Conservation (phyloP, 1,140 invertebrate genomes). For the Papilio dardanus region DNA sequence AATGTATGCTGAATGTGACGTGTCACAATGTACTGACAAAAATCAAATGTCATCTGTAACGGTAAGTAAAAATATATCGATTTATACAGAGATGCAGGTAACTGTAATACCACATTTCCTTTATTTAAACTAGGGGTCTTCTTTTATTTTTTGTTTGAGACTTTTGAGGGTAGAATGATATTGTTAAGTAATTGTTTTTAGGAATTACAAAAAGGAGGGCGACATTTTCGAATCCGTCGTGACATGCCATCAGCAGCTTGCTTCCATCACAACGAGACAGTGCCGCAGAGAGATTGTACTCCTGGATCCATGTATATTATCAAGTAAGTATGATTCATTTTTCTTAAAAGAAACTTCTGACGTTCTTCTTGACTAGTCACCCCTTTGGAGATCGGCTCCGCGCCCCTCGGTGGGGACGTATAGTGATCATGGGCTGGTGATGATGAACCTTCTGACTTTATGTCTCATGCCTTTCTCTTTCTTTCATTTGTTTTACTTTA, state of each 20-base stretch:
- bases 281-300: slow-evolving; percentile 52
- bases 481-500: background rate
- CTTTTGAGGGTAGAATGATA: background rate
- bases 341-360: background rate
- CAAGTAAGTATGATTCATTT: slow-evolving; percentile 46
- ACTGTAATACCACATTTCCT: too few relatives aligned
- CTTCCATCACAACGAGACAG: slow-evolving; percentile 11
- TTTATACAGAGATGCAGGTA: too few relatives aligned
- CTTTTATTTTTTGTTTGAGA: background rate
- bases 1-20: slow-evolving; percentile 61
- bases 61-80: too few relatives aligned
- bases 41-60: slow-evolving; percentile 3
- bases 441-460: too few relatives aligned
- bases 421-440: too few relatives aligned
- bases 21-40: slow-evolving; percentile 53
- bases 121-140: background rate
- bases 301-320: slow-evolving; percentile 64
- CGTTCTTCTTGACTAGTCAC: too few relatives aligned
- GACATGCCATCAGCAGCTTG: slow-evolving; percentile 28
- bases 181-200: background rate
- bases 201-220: slow-evolving; percentile 24
- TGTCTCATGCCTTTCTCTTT: background rate
- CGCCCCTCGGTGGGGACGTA: too few relatives aligned
- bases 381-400: too few relatives aligned
- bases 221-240: slow-evolving; percentile 26